These are phyloP conservation scores for Diabrotica balteata DNA, from an alignment of 2,888 invertebrate species.

Conservation along the genomic window DNA sequence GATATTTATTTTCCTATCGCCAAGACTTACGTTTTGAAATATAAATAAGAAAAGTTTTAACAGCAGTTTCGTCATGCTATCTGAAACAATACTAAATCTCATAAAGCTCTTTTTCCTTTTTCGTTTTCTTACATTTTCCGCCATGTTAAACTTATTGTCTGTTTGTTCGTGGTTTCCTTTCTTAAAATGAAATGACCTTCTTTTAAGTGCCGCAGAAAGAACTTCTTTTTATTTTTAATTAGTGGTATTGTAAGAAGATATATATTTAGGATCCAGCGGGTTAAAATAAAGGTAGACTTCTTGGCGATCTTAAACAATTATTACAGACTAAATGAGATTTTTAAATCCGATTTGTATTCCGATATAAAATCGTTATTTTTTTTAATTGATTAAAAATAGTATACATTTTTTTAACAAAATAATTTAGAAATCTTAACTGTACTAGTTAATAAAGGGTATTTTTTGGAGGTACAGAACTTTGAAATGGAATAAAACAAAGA, in stretches of 20 bases:
- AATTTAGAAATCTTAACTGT: too few species aligned
- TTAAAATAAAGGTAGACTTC: constrained; percentile 4
- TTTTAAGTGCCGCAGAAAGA: constrained; percentile 9
- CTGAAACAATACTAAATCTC: constrained; percentile 29
- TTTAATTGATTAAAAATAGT: too few species aligned
- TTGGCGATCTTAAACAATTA: too few species aligned
- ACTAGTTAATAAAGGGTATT: too few species aligned
- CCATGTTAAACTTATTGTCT: constrained; percentile 32
- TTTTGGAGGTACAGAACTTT: too few species aligned
- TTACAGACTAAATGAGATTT: too few species aligned
- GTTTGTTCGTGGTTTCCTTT: constrained; percentile 24
- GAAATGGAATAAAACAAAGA: too few species aligned
- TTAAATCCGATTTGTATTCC: too few species aligned
- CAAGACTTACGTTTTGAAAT: constrained; percentile 23
- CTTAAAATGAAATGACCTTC: constrained; percentile 25
- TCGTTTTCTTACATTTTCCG: constrained; percentile 28
- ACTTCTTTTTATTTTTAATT: constrained; percentile 21
- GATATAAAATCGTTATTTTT: too few species aligned
- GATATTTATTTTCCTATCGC: constrained; percentile 22
- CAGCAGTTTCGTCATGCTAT: constrained; percentile 25
- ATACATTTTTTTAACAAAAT: too few species aligned
- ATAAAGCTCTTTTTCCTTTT: constrained; percentile 24
- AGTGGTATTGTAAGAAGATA: constrained; percentile 11
- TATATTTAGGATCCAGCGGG: constrained; percentile 8
- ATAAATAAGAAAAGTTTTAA: constrained; percentile 26